phyloP scores from a whole-genome alignment of 2,797 vertebrate species.

The Silurus lanzhouensis region DNA sequence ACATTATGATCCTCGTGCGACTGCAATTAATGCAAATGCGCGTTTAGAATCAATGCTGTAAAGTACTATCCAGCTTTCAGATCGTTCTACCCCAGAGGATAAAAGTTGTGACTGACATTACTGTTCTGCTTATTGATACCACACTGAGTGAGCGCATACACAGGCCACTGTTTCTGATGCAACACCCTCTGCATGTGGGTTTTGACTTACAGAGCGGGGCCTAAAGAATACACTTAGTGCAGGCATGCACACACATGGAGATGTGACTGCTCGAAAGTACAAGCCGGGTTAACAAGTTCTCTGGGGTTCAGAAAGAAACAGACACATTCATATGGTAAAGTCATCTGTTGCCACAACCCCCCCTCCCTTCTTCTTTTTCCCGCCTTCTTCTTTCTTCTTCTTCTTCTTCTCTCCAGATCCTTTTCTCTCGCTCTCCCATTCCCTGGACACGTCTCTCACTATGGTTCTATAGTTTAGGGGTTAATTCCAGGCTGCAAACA shows the following conservation, averaged over 20 bases:
- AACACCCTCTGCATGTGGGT: neutral
- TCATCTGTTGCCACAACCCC: slow-evolving; percentile 35
- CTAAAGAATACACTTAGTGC: slow-evolving; percentile 1
- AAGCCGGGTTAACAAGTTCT: slow-evolving; percentile 36
- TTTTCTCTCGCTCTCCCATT: neutral
- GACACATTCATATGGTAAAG: slow-evolving; percentile 45
- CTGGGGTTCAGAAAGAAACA: slow-evolving; percentile 35
- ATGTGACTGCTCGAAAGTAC: slow-evolving; percentile 5
- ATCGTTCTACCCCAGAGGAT: neutral
- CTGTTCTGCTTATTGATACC: neutral
- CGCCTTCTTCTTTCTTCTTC: neutral
- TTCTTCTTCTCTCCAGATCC: neutral
- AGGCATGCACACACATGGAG: neutral
- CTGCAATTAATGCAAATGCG: neutral
- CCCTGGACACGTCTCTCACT: neutral
- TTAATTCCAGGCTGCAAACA: slow-evolving; percentile 10
- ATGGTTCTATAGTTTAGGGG: slow-evolving; percentile 10
- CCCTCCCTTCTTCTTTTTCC: neutral
- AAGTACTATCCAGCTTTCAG: neutral
- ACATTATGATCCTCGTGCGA: neutral
- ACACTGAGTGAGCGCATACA: neutral
- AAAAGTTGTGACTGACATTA: neutral
- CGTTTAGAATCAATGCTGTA: neutral
- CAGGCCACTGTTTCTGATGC: slow-evolving; percentile 19
- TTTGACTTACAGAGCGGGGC: neutral